Conservation (phyloP, 2,113 vertebrate genomes). For the Corythoichthys haematopterus region DNA sequence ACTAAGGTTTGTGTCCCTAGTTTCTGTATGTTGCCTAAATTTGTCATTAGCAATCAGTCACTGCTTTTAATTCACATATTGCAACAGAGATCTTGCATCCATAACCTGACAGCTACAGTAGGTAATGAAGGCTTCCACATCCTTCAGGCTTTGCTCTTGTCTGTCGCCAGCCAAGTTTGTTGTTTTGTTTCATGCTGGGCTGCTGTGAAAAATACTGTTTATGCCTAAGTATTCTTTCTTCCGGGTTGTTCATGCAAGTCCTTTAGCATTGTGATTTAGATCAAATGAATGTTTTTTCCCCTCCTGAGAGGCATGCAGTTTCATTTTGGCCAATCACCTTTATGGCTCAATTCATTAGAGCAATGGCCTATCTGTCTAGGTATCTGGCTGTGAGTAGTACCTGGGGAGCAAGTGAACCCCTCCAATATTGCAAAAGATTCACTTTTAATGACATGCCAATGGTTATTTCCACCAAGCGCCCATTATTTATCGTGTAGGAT, state of each 20-base stretch:
- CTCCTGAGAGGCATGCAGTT: slow-evolving; percentile 52
- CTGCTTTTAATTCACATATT: slow-evolving; percentile 60
- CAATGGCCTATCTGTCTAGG: slow-evolving; percentile 43
- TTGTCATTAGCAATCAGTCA: slow-evolving; percentile 69
- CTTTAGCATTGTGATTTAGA: slow-evolving; percentile 39
- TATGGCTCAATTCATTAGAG: slow-evolving; percentile 65
- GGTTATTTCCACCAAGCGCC: slow-evolving; percentile 55
- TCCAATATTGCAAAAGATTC: slow-evolving; percentile 44
- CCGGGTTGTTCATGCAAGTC: slow-evolving; percentile 35
- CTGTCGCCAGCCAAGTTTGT: slow-evolving; percentile 54
- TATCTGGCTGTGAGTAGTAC: slow-evolving; percentile 58
- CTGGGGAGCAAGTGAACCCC: slow-evolving; percentile 51
- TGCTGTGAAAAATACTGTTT: slow-evolving; percentile 46
- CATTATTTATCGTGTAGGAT: slow-evolving; percentile 57
- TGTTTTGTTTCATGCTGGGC: slow-evolving; percentile 51
- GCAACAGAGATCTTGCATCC: slow-evolving; percentile 58
- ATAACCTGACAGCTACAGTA: slow-evolving; percentile 61
- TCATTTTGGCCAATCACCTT: slow-evolving; percentile 67
- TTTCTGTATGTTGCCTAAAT: slow-evolving; percentile 62
- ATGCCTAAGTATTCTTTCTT: slow-evolving; percentile 37
- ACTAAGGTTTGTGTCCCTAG: slow-evolving; percentile 66
- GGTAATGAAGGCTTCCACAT: slow-evolving; percentile 62
- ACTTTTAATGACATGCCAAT: slow-evolving; percentile 66
- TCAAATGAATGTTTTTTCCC: slow-evolving; percentile 47
- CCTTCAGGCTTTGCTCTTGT: slow-evolving; percentile 56